A percentile compares a stretch with the other conserved stretches of the same genome.
phyloP scores from a whole-genome alignment of 2,888 invertebrate species.

The Stenchaetothrips biformis region DNA sequence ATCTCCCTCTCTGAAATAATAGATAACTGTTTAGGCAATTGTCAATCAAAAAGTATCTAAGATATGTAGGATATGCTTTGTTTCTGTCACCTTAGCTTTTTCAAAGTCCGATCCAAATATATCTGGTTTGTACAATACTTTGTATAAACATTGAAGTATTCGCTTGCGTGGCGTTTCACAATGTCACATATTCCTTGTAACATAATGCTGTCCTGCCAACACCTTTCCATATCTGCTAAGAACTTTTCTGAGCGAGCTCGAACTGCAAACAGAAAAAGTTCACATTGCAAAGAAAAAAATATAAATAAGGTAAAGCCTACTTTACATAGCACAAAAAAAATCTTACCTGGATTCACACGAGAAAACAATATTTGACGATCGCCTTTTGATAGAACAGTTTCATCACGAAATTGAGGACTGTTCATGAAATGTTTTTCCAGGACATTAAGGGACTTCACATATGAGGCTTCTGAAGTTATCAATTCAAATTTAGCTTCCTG shows the following conservation, averaged over 20 bases:
- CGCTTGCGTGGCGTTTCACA: conserved; percentile 73
- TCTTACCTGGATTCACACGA: conserved; percentile 51
- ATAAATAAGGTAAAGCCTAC: background rate
- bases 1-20: conserved; percentile 38
- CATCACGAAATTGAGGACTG: conserved; percentile 62
- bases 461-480: conserved; percentile 94
- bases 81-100: conserved; percentile 51
- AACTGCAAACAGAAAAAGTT: conserved; percentile 48
- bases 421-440: conserved; percentile 79
- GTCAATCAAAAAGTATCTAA: background rate
- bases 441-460: conserved; percentile 87
- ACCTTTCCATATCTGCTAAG: conserved; percentile 77
- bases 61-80: background rate
- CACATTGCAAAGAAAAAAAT: background rate
- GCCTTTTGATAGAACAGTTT: conserved; percentile 57
- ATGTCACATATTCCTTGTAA: conserved; percentile 77
- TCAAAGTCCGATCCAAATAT: conserved; percentile 75
- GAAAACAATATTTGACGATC: conserved; percentile 84
- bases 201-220: conserved; percentile 88
- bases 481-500: conserved; percentile 99
- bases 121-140: conserved; percentile 92
- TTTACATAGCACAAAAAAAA: conserved; percentile 33
- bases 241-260: conserved; percentile 75
- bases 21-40: background rate
- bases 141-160: conserved; percentile 77